phyloP scores from a whole-genome alignment of 2,797 vertebrate genomes.

The Chrysocyon brachyurus region DNA sequence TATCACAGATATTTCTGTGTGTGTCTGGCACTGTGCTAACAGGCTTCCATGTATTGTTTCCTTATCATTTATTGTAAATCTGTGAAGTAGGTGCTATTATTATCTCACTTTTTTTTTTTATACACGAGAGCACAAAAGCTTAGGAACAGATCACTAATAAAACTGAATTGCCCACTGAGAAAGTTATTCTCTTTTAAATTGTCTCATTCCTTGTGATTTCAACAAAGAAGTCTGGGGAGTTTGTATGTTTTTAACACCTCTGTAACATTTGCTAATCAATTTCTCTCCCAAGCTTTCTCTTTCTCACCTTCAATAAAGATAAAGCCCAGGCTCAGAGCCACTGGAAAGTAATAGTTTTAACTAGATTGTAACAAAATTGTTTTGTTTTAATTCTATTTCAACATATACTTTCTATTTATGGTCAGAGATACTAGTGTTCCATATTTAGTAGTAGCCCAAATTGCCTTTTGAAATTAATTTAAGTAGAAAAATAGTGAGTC shows the following conservation, averaged over 20 bases:
- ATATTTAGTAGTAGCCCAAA: background rate
- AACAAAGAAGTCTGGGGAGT: background rate
- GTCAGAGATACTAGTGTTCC: background rate
- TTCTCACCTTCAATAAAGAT: background rate
- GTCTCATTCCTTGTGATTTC: background rate
- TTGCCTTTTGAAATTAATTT: conserved; percentile 13
- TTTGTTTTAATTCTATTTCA: conserved; percentile 17
- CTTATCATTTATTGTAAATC: background rate
- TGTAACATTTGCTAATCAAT: background rate
- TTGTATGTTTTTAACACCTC: background rate
- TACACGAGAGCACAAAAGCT: background rate
- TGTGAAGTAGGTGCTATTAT: background rate
- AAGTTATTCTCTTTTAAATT: background rate
- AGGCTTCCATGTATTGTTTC: background rate
- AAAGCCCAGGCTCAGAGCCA: background rate
- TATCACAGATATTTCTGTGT: background rate
- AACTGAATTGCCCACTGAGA: background rate
- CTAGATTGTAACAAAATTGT: background rate
- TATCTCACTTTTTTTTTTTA: background rate
- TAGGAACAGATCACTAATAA: background rate
- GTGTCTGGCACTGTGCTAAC: background rate
- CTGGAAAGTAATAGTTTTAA: background rate
- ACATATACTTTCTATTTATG: background rate
- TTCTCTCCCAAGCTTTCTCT: background rate
- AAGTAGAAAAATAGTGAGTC: background rate